Evolutionary conservation across 2,888 invertebrate species (phyloP).

Genomic region (Ochropacha duplaris): DNA sequence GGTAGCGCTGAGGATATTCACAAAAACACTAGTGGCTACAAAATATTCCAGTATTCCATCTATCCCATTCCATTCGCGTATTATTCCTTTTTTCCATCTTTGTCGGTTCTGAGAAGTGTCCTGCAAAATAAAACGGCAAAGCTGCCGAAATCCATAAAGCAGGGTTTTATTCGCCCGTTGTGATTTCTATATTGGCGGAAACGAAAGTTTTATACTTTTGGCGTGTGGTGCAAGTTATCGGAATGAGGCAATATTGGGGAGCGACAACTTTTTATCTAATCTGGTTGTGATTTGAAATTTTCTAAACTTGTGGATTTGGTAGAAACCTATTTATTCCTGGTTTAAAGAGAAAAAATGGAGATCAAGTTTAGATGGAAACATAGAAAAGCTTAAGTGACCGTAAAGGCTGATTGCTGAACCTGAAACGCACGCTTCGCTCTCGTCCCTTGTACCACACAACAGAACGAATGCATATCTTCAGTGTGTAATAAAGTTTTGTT

Average conservation of each 20-base stretch:
- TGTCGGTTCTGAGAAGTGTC: conserved; percentile 48
- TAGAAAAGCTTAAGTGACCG: no score
- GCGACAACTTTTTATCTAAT: not conserved
- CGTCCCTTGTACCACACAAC: conserved; percentile 24
- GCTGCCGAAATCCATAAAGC: conserved; percentile 78
- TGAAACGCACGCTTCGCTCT: conserved; percentile 12
- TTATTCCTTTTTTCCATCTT: conserved; percentile 21
- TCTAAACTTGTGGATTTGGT: no score
- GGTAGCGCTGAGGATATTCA: conserved; percentile 8
- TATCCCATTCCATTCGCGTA: not conserved
- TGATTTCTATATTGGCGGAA: conserved; percentile 56
- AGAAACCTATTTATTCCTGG: no score
- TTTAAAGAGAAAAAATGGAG: no score
- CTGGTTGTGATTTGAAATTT: no score
- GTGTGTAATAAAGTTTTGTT: conserved; percentile 64
- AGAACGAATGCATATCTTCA: conserved; percentile 39
- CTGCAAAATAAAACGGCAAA: conserved; percentile 58
- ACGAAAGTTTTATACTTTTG: conserved; percentile 50
- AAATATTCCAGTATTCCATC: conserved; percentile 37
- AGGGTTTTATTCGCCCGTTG: conserved; percentile 50
- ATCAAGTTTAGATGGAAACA: no score
- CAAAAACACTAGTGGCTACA: conserved; percentile 29
- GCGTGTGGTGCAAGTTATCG: conserved; percentile 4
- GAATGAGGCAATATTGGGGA: conserved; percentile 1
- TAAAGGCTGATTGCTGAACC: no score